A percentile compares a stretch with the other conserved stretches of the same genome.
phyloP scores from a whole-genome alignment of 2,797 vertebrate species.

The Lateolabrax maculatus region DNA sequence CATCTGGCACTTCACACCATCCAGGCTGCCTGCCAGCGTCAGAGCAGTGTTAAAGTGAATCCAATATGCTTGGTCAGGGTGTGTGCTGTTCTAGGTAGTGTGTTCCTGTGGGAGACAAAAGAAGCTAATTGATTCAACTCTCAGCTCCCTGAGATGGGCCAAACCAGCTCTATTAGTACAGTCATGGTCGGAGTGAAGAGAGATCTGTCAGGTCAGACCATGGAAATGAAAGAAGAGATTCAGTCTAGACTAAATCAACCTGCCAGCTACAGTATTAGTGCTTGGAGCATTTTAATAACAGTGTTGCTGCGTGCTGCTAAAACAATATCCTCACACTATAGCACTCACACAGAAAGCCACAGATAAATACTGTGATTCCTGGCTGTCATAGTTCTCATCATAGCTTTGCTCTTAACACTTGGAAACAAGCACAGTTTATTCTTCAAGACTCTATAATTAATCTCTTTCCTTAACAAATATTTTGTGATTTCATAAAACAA shows the following conservation, averaged over 20 bases:
- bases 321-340: no score
- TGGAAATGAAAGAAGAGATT: conserved; percentile 25
- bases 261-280: no score
- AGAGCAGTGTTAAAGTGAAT: conserved; percentile 64
- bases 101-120: conserved; percentile 62
- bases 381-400: no score
- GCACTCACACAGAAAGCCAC: no score
- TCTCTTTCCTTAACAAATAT: not conserved
- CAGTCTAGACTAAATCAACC: conserved; percentile 3
- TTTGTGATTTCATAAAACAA: no score
- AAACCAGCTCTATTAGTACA: conserved; percentile 60
- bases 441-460: not conserved
- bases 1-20: conserved; percentile 38
- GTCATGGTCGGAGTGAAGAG: conserved; percentile 1
- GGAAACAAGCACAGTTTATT: not conserved
- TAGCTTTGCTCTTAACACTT: not conserved
- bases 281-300: no score
- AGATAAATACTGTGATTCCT: no score
- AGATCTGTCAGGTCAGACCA: conserved; percentile 28
- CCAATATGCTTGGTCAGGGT: conserved; percentile 69
- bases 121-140: conserved; percentile 69
- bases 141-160: conserved; percentile 49
- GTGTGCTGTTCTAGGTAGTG: conserved; percentile 38
- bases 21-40: conserved; percentile 63
- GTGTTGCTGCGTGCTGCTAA: no score